phyloP scores from a whole-genome alignment of 2,888 invertebrate genomes.

The Drosophila nr. perissopoda region DNA sequence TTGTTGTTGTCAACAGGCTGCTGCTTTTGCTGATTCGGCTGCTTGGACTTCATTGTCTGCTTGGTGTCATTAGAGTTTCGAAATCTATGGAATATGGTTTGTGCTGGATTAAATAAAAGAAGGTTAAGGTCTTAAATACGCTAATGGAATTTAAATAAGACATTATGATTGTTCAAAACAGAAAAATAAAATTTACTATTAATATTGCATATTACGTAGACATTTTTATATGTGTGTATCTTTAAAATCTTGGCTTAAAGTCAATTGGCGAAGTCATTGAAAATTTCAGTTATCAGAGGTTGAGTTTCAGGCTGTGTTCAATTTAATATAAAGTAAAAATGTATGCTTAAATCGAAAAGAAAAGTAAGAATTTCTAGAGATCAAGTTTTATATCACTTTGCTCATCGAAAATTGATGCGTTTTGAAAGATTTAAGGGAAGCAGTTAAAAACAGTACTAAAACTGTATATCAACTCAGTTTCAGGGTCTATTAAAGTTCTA shows the following conservation, averaged over 20 bases:
- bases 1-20: slow-evolving; percentile 68
- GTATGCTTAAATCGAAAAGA: not conserved
- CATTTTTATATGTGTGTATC: not conserved
- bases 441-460: not conserved
- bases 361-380: not conserved
- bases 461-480: not conserved
- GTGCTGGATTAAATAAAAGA: slow-evolving; percentile 28
- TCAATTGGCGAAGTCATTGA: not conserved
- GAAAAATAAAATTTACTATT: not conserved
- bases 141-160: slow-evolving; percentile 17
- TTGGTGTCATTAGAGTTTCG: slow-evolving; percentile 55
- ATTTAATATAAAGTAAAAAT: not conserved
- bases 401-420: not conserved
- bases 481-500: not conserved
- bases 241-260: not conserved
- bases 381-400: not conserved
- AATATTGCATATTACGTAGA: not conserved
- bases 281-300: not conserved
- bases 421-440: not conserved
- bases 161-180: not conserved
- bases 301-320: not conserved
- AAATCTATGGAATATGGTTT: slow-evolving; percentile 55
- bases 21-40: slow-evolving; percentile 62
- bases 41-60: slow-evolving; percentile 69
- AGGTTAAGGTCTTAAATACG: slow-evolving; percentile 1